Conservation (phyloP, 2,113 vertebrate species). For the Siniperca chuatsi region DNA sequence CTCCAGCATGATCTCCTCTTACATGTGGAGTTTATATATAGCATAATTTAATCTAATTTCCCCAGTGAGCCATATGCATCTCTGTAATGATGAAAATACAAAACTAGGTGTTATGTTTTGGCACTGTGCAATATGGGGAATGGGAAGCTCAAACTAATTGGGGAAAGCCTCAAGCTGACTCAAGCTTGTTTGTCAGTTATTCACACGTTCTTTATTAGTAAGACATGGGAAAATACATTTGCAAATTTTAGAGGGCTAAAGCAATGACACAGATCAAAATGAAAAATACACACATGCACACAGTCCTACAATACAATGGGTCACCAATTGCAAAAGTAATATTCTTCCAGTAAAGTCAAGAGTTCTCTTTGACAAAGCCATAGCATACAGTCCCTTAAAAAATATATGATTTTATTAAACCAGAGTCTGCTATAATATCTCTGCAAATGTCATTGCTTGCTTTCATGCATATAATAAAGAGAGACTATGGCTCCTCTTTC, state of each 20-base stretch:
- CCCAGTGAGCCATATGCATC: slow-evolving; percentile 32
- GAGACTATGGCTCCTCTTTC: background rate
- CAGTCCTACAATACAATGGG: background rate
- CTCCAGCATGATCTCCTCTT: slow-evolving; percentile 51
- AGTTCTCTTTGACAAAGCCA: background rate
- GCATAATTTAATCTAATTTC: slow-evolving; percentile 48
- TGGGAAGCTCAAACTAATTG: slow-evolving; percentile 12
- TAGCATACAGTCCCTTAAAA: background rate
- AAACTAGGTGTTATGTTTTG: slow-evolving; percentile 14
- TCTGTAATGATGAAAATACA: slow-evolving; percentile 31
- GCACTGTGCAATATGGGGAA: background rate
- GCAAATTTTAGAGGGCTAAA: background rate
- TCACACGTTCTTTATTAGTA: background rate
- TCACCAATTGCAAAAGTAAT: background rate
- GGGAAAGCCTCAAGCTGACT: slow-evolving; percentile 1
- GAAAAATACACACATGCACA: background rate
- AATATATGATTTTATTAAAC: background rate
- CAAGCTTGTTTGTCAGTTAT: background rate
- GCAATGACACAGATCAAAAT: background rate
- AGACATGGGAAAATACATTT: background rate
- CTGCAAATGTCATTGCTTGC: slow-evolving; percentile 23
- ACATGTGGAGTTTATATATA: slow-evolving; percentile 47
- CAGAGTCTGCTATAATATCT: background rate
- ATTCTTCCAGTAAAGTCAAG: background rate
- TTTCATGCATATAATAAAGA: background rate